A percentile compares a stretch with the other conserved stretches of the same genome.
These are phyloP conservation scores for Drosophila emarginata DNA, from an alignment of 2,888 invertebrate genomes.

Conservation along the genomic window DNA sequence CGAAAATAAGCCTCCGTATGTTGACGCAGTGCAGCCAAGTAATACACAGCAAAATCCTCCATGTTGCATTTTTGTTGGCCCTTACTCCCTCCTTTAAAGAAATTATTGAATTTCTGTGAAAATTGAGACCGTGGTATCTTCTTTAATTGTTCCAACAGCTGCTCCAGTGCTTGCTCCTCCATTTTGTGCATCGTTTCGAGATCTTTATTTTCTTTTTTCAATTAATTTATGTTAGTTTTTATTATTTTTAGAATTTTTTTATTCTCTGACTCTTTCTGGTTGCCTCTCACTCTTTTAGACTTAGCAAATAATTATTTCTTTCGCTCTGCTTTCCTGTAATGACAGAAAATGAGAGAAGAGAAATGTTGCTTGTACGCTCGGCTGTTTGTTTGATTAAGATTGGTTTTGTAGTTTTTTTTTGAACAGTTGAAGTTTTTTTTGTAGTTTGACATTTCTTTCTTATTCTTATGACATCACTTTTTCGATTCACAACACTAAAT, in stretches of 20 bases:
- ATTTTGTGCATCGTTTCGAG: conserved; percentile 15
- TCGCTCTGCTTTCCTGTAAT: conserved; percentile 66
- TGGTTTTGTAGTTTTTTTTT: conserved; percentile 27
- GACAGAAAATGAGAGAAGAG: conserved; percentile 78
- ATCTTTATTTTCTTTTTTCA: neutral
- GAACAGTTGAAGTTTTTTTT: conserved; percentile 15
- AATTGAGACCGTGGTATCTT: conserved; percentile 28
- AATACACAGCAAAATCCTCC: conserved; percentile 85
- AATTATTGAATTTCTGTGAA: conserved; percentile 47
- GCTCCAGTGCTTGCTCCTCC: conserved; percentile 44
- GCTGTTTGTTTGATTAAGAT: conserved; percentile 27
- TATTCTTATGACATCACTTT: conserved; percentile 51
- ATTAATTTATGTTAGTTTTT: conserved; percentile 16
- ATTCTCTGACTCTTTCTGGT: conserved; percentile 32
- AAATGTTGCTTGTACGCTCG: conserved; percentile 69
- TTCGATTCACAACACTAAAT: conserved; percentile 39
- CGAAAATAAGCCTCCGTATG: conserved; percentile 84
- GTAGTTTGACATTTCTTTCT: conserved; percentile 17
- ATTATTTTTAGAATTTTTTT: conserved; percentile 27
- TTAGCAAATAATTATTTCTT: conserved; percentile 27
- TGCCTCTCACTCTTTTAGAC: conserved; percentile 21
- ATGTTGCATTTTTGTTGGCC: conserved; percentile 55
- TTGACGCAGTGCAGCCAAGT: conserved; percentile 84
- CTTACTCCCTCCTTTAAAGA: conserved; percentile 36
- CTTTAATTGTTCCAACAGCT: conserved; percentile 48